Percentiles rank a stretch among this genome's conserved stretches.
These are phyloP conservation scores for Chrysopa pallens DNA, from an alignment of 1,140 invertebrate genomes.

Conservation along the genomic window DNA sequence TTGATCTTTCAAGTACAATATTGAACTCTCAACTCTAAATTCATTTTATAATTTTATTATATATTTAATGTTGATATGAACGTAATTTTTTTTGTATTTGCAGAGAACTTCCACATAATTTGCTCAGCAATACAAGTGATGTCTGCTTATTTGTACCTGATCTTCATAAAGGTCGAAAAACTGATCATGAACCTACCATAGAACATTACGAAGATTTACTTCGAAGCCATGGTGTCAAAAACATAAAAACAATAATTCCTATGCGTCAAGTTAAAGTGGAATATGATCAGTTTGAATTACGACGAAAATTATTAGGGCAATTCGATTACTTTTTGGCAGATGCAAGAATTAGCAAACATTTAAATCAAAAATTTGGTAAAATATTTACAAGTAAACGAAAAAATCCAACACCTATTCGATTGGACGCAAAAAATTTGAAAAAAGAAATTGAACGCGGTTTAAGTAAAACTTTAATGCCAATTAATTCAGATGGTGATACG, in stretches of 20 bases:
- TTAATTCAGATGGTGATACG: slow-evolving; percentile 33
- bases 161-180: slow-evolving; percentile 26
- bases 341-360: slow-evolving; percentile 36
- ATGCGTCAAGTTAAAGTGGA: slow-evolving; percentile 40
- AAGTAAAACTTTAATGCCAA: slow-evolving; percentile 30
- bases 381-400: slow-evolving; percentile 39
- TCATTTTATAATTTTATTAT: too few relatives aligned
- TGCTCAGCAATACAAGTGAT: slow-evolving; percentile 28
- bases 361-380: slow-evolving; percentile 37
- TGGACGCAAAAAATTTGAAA: slow-evolving; percentile 32
- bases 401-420: slow-evolving; percentile 34
- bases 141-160: slow-evolving; percentile 32
- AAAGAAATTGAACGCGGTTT: slow-evolving; percentile 33
- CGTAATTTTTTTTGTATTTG: slow-evolving; percentile 7
- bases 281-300: slow-evolving; percentile 44
- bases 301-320: slow-evolving; percentile 33
- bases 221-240: slow-evolving; percentile 24
- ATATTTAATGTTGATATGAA: neutral
- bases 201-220: slow-evolving; percentile 36
- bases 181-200: slow-evolving; percentile 35
- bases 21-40: too few relatives aligned
- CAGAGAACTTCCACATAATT: slow-evolving; percentile 28
- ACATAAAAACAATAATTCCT: slow-evolving; percentile 33
- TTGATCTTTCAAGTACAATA: too few relatives aligned
- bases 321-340: slow-evolving; percentile 46